Evolutionary conservation across 2,113 vertebrate genomes (phyloP).

Genomic region (Perognathus longimembris): DNA sequence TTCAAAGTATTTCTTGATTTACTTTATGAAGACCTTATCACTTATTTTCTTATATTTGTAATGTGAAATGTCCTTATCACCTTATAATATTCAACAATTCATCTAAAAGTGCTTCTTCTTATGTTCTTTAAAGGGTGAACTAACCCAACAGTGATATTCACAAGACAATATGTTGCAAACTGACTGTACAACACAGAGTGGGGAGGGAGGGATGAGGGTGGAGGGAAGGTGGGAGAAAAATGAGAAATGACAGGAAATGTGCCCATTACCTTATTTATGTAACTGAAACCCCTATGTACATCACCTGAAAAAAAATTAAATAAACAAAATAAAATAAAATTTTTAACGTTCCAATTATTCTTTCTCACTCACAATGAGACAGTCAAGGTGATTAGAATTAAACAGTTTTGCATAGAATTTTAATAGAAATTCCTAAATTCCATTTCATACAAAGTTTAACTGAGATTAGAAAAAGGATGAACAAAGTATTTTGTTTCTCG

Average conservation of each 20-base stretch:
- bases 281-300: too few relatives aligned
- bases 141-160: too few relatives aligned
- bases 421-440: not conserved
- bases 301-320: too few relatives aligned
- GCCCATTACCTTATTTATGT: too few relatives aligned
- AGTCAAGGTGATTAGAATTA: not conserved
- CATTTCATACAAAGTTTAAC: not conserved
- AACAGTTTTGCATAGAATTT: not conserved
- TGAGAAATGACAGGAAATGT: too few relatives aligned
- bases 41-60: not conserved
- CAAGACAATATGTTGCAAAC: too few relatives aligned
- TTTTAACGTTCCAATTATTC: not conserved
- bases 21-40: not conserved
- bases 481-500: fast-evolving
- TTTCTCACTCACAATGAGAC: not conserved
- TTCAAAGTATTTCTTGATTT: not conserved
- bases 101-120: not conserved
- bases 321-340: too few relatives aligned
- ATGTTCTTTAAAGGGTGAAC: not conserved
- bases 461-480: not conserved
- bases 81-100: not conserved
- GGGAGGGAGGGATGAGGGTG: too few relatives aligned
- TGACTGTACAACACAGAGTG: too few relatives aligned
- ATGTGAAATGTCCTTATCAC: not conserved
- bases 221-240: too few relatives aligned